Percentiles rank a stretch among this genome's conserved stretches.
Conservation (phyloP, 2,113 vertebrate species). For the Grallaria varia region DNA sequence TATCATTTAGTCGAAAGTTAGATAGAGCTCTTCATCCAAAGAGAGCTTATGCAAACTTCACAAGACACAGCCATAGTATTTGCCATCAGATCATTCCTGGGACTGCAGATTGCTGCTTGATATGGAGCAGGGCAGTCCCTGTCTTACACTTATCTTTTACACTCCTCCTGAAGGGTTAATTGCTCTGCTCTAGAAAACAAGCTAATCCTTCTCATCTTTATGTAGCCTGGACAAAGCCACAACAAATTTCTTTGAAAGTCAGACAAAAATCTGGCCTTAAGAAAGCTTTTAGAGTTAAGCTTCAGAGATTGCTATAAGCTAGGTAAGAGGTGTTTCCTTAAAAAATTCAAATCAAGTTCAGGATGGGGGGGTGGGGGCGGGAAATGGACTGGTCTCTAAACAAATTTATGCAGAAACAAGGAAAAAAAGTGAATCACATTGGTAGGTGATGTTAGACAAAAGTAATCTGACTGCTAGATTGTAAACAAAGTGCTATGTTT, state of each 20-base stretch:
- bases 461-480: neutral
- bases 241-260: conserved; percentile 21
- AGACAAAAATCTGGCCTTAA: conserved; percentile 29
- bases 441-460: neutral
- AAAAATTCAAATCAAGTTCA: neutral
- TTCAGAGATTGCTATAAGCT: neutral
- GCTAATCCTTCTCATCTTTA: conserved; percentile 22
- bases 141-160: neutral
- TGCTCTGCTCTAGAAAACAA: neutral
- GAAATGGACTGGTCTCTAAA: rapidly evolving
- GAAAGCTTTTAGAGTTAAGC: neutral
- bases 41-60: neutral
- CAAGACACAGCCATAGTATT: neutral
- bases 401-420: neutral
- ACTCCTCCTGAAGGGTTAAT: neutral
- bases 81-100: neutral
- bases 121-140: neutral
- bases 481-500: neutral
- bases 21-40: neutral
- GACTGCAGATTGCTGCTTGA: neutral
- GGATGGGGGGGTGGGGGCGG: too few relatives aligned
- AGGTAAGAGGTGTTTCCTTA: neutral
- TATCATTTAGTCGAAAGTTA: neutral
- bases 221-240: neutral
- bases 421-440: neutral